phyloP scores from a whole-genome alignment of 2,797 vertebrate species.

The Melanotaenia pygmaea region DNA sequence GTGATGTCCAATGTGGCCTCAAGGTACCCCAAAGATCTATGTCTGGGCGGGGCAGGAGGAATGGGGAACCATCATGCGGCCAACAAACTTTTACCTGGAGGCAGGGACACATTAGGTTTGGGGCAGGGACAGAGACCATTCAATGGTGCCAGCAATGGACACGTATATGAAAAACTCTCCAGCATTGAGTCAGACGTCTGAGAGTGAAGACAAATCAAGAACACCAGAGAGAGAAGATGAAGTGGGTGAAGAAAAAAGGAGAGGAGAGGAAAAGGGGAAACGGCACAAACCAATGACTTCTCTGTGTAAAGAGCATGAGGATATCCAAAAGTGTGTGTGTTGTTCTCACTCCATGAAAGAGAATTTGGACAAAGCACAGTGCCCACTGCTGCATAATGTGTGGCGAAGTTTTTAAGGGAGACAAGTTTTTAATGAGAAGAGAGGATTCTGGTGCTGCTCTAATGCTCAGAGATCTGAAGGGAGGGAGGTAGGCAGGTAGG shows the following conservation, averaged over 20 bases:
- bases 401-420: constrained; percentile 51
- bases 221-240: constrained; percentile 31
- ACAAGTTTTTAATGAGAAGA: constrained; percentile 62
- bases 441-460: constrained; percentile 72
- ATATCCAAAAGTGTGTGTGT: constrained; percentile 50
- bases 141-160: constrained; percentile 96
- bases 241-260: constrained; percentile 52
- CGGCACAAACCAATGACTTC: constrained; percentile 49
- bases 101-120: constrained; percentile 84
- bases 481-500: constrained; percentile 61
- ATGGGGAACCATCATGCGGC: constrained; percentile 93
- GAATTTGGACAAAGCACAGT: constrained; percentile 57
- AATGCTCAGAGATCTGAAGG: constrained; percentile 61
- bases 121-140: constrained; percentile 85
- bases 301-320: constrained; percentile 57
- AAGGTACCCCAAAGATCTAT: constrained; percentile 85
- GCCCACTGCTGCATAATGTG: constrained; percentile 55
- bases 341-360: constrained; percentile 52
- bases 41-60: constrained; percentile 77
- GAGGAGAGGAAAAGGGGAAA: constrained; percentile 27
- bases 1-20: constrained; percentile 94
- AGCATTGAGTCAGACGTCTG: constrained; percentile 99
- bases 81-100: constrained; percentile 78
- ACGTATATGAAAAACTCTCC: constrained; percentile 99
- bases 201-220: constrained; percentile 52